Conservation (phyloP, 2,888 invertebrate species). For the Busseola fusca region DNA sequence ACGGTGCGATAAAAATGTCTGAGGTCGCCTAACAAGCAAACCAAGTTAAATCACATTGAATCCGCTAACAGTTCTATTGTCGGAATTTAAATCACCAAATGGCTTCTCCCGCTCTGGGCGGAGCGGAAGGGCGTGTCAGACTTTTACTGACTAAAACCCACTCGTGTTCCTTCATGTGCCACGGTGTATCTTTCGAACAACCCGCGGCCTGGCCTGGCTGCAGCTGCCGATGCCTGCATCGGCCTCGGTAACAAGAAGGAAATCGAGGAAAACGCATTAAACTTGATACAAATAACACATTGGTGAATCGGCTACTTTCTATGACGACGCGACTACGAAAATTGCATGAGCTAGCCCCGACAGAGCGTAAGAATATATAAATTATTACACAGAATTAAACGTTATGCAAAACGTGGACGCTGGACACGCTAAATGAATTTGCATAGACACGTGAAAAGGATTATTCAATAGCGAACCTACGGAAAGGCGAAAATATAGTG, state of each 20-base stretch:
- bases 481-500: background rate
- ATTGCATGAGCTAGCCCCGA: conserved; percentile 64
- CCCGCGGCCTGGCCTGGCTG: too few species aligned
- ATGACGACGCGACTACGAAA: conserved; percentile 53
- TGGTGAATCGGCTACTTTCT: conserved; percentile 56
- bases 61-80: background rate
- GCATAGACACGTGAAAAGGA: conserved; percentile 43
- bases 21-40: background rate
- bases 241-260: conserved; percentile 18
- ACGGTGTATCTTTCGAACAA: too few species aligned
- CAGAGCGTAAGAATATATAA: conserved; percentile 50
- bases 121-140: too few species aligned
- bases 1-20: background rate
- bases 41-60: background rate
- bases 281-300: conserved; percentile 20
- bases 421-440: conserved; percentile 47
- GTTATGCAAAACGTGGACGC: conserved; percentile 45
- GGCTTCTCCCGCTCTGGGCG: too few species aligned
- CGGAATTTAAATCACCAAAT: background rate
- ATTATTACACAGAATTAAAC: conserved; percentile 44
- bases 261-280: conserved; percentile 24
- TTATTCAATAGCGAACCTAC: conserved; percentile 12
- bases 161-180: too few species aligned
- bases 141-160: too few species aligned
- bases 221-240: too few species aligned